These are phyloP conservation scores for Drosophila yooni DNA, from an alignment of 2,888 invertebrate genomes.

Conservation along the genomic window DNA sequence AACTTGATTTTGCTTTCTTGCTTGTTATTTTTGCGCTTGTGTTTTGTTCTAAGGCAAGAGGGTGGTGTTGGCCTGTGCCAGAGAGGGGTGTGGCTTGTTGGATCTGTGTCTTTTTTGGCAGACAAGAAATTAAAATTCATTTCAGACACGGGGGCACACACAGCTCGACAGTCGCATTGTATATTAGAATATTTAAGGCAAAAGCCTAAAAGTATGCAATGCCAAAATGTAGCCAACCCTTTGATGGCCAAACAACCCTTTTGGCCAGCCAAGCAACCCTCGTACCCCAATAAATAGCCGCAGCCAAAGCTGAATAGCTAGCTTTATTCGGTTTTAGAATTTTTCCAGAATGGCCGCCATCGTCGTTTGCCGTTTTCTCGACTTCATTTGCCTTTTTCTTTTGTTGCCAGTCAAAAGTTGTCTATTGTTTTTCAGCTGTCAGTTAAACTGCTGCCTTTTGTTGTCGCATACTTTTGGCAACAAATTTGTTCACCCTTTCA, in stretches of 20 bases:
- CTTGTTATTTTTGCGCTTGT: slow-evolving; percentile 66
- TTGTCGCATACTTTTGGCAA: slow-evolving; percentile 69
- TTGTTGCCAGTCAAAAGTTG: slow-evolving; percentile 68
- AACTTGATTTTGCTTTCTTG: slow-evolving; percentile 80
- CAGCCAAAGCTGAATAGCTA: slow-evolving; percentile 5
- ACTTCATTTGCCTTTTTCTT: slow-evolving; percentile 52
- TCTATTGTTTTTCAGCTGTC: slow-evolving; percentile 73
- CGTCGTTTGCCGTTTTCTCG: slow-evolving; percentile 27
- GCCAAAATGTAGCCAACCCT: slow-evolving; percentile 49
- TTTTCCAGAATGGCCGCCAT: slow-evolving; percentile 72
- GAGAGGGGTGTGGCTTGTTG: slow-evolving; percentile 1
- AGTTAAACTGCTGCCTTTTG: slow-evolving; percentile 68
- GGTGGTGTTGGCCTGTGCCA: neutral
- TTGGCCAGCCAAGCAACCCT: slow-evolving; percentile 45
- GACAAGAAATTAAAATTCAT: slow-evolving; percentile 83
- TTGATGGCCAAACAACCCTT: slow-evolving; percentile 46
- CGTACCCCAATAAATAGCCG: slow-evolving; percentile 26
- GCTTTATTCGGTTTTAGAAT: slow-evolving; percentile 20
- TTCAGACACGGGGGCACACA: slow-evolving; percentile 60
- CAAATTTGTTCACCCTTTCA: slow-evolving; percentile 64
- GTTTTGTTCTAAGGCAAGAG: slow-evolving; percentile 12
- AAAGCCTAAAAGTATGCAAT: slow-evolving; percentile 80
- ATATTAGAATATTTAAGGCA: slow-evolving; percentile 76
- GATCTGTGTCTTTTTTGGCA: slow-evolving; percentile 46
- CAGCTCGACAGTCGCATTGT: slow-evolving; percentile 39